Evolutionary conservation across 2,888 invertebrate species (phyloP), one percentile per base, ranked within the genome.

Genomic region (Caenorhabditis drosophilae): DNA sequence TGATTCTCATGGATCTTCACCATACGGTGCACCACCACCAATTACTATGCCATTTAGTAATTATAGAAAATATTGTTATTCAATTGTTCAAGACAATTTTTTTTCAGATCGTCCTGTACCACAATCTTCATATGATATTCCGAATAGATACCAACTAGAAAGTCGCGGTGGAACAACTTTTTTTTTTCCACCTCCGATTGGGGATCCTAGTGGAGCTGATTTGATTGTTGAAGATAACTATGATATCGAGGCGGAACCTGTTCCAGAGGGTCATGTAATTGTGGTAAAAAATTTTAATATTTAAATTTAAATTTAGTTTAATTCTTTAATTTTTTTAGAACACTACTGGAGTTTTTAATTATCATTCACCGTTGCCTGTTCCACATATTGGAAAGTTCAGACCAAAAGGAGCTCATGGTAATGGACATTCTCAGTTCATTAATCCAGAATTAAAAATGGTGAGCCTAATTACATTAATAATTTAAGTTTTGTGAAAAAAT

Each of bases 391-490:
- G 69, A 9, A 69, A 67, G 40, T 76, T 77, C 52, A 68, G 73
- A 4, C 67, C 73, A 9, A 72, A 75, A 46, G 42, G 56, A 2
- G 66, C 73, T 6, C 50, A 51, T 18, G 55, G 63, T 0, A 75
- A 71, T 45, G 64, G 61, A 12, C 56, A 58, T 9, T 57, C 70
- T 2, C 75, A 75, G 34, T 77, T 77, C 51, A 62, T 77, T 16
- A 57, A 58, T 12, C 69, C 69, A 2, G 77, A 77, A 25, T 34
- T 75, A 2, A 70, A 67, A 41, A 27, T 31, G 22, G 35, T 18
- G 15, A 53, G 16, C 2, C n/a, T 16, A 22, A 12, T 36, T 11
- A 16, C 15, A 23, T 2, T 26, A 38, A 6, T 38, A 20, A 38
- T 9, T 20, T 20, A 31, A 20, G 20, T 20, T 15, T 16, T 9